Percentiles rank a stretch among this genome's conserved stretches.
These are phyloP conservation scores for Pararge aegeria DNA, from an alignment of 1,140 invertebrate species.

Conservation along the genomic window DNA sequence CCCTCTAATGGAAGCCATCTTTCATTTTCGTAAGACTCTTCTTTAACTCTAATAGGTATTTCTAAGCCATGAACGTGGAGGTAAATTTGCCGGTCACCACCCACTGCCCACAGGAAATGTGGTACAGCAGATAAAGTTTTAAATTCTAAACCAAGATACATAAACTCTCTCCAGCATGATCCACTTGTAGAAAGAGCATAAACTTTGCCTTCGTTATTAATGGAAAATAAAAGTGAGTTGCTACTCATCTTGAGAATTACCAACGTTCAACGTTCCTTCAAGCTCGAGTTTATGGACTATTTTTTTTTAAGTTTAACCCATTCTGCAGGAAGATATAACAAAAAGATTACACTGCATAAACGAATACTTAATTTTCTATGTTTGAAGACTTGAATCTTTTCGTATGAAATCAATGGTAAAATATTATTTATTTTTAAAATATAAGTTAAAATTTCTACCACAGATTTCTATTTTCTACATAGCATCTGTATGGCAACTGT, in stretches of 20 bases:
- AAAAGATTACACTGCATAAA: too few relatives aligned
- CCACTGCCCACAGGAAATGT: conserved; percentile 94
- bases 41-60: conserved; percentile 93
- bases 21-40: conserved; percentile 96
- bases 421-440: too few relatives aligned
- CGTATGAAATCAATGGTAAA: too few relatives aligned
- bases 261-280: neutral
- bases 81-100: conserved; percentile 94
- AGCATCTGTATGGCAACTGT: too few relatives aligned
- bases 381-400: too few relatives aligned
- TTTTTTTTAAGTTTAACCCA: neutral
- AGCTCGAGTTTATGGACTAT: too few relatives aligned
- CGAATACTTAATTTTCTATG: too few relatives aligned
- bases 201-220: conserved; percentile 92
- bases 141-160: conserved; percentile 91
- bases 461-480: too few relatives aligned
- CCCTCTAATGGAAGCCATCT: conserved; percentile 95
- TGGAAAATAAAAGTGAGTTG: conserved; percentile 89
- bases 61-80: conserved; percentile 93
- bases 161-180: conserved; percentile 91
- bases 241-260: conserved; percentile 46
- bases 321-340: neutral
- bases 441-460: too few relatives aligned
- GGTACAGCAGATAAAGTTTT: conserved; percentile 91
- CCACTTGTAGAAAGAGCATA: conserved; percentile 89